phyloP scores from a whole-genome alignment of 2,797 vertebrate genomes.

The Premnoplex brunnescens region DNA sequence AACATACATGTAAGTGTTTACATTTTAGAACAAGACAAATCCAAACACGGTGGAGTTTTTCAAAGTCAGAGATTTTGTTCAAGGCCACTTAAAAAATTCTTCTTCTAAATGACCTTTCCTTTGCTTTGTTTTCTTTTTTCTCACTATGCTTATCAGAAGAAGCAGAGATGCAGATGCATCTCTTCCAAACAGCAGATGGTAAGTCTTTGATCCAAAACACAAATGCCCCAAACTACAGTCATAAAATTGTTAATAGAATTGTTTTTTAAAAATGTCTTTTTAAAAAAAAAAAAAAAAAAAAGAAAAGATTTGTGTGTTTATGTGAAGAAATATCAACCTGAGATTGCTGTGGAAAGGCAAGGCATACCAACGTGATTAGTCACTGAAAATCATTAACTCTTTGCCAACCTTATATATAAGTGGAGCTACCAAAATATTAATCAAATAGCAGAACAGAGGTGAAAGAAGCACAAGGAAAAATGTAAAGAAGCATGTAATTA shows the following conservation, averaged over 20 bases:
- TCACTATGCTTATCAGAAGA: not conserved
- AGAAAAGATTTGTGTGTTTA: rapidly evolving
- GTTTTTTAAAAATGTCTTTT: not conserved
- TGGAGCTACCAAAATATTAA: not conserved
- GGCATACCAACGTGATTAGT: not conserved
- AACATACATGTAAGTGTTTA: rapidly evolving
- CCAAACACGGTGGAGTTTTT: not conserved
- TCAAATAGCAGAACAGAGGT: not conserved
- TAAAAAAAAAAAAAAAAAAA: not conserved
- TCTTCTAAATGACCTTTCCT: not conserved
- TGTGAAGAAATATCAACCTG: not conserved
- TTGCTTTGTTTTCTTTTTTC: not conserved
- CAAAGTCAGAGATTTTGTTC: not conserved
- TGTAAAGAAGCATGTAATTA: not conserved
- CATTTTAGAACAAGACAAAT: not conserved
- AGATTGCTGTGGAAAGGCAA: not conserved
- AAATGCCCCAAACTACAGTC: not conserved
- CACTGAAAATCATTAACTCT: not conserved
- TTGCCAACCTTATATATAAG: not conserved
- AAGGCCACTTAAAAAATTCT: not conserved
- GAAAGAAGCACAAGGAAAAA: not conserved
- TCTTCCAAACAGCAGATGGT: not conserved
- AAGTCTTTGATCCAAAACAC: not conserved
- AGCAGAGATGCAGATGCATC: not conserved
- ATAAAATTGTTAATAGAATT: not conserved